These are phyloP conservation scores for Lypha dubia DNA, from an alignment of 2,888 invertebrate genomes.

Conservation along the genomic window DNA sequence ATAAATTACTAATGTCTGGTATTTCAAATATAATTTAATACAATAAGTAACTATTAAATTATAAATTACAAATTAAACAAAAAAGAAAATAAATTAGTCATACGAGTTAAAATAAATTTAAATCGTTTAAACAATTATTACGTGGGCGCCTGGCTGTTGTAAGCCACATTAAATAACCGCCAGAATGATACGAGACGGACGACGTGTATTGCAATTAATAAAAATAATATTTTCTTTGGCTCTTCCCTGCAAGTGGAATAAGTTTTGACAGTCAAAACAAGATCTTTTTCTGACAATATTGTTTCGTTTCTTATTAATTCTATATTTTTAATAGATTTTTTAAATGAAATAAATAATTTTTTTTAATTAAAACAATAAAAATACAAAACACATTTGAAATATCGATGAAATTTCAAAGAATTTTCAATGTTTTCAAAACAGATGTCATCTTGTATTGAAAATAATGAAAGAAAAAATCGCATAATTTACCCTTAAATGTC, in stretches of 20 bases:
- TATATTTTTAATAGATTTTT: constrained; percentile 18
- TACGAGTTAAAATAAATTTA: constrained; percentile 15
- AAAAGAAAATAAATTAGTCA: constrained; percentile 57
- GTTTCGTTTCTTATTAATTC: constrained; percentile 9
- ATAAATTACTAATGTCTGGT: background rate
- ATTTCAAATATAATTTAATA: constrained; percentile 29
- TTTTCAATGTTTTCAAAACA: constrained; percentile 67
- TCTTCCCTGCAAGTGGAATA: background rate
- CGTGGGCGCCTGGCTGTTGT: constrained; percentile 70
- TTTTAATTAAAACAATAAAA: background rate
- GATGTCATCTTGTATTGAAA: constrained; percentile 53
- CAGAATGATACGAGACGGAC: background rate
- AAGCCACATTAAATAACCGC: constrained; percentile 22
- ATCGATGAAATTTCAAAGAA: constrained; percentile 63
- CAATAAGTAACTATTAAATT: background rate
- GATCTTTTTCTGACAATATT: constrained; percentile 27
- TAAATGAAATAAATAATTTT: constrained; percentile 37
- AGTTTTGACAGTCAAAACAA: constrained; percentile 33
- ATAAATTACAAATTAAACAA: constrained; percentile 36
- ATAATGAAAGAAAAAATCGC: constrained; percentile 52
- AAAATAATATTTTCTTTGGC: background rate
- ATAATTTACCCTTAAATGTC: constrained; percentile 71
- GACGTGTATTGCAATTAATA: constrained; percentile 41
- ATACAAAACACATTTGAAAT: constrained; percentile 25
- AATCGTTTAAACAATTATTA: constrained; percentile 34